These are phyloP conservation scores for Idaea dimidiata DNA, from an alignment of 2,888 invertebrate species.

Conservation along the genomic window DNA sequence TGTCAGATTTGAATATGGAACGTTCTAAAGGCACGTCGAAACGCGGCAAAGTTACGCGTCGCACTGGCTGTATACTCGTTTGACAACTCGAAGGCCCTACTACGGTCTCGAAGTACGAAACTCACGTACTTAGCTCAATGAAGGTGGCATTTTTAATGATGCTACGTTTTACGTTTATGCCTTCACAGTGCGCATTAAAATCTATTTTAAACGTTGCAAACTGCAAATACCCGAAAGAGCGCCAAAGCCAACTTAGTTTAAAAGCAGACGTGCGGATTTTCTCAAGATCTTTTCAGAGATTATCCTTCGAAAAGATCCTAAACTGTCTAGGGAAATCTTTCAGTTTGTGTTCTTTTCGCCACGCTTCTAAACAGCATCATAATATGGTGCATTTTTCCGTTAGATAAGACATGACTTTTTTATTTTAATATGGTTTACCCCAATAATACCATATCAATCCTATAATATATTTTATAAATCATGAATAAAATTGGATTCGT, in stretches of 20 bases:
- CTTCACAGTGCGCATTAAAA: background rate
- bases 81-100: conserved; percentile 37
- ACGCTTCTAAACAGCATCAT: too few relatives aligned
- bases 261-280: too few relatives aligned
- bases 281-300: too few relatives aligned
- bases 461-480: background rate
- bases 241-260: too few relatives aligned
- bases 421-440: background rate
- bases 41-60: conserved; percentile 36
- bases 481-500: background rate
- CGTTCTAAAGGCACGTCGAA: conserved; percentile 26
- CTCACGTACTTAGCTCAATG: conserved; percentile 27
- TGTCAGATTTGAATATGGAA: conserved; percentile 32
- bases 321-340: too few relatives aligned
- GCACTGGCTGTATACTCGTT: conserved; percentile 33
- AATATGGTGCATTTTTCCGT: too few relatives aligned
- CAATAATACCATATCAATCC: background rate
- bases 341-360: too few relatives aligned
- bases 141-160: conserved; percentile 25
- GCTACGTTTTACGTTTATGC: conserved; percentile 13
- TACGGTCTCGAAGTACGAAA: conserved; percentile 32
- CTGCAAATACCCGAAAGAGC: background rate
- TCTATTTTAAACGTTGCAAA: background rate
- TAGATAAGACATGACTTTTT: background rate
- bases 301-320: too few relatives aligned